Percentiles rank a stretch among this genome's conserved stretches.
Conservation (phyloP, 2,888 invertebrate species). For the Esperia sulphurella region DNA sequence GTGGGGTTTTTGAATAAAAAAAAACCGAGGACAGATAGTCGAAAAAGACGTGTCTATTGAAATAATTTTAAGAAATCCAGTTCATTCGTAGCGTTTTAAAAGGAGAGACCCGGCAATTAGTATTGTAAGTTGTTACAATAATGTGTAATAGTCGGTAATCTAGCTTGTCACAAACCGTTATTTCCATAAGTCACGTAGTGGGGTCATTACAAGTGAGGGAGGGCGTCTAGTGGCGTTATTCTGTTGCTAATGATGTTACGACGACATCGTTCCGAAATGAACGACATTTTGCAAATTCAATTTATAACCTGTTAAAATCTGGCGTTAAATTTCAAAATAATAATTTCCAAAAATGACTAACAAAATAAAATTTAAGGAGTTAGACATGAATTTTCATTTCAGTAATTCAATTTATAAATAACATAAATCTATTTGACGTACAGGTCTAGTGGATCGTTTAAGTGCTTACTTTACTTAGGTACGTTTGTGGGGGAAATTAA, state of each 20-base stretch:
- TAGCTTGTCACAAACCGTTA: slow-evolving; percentile 35
- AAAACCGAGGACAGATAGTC: no score
- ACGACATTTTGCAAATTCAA: neutral
- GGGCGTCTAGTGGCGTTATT: slow-evolving; percentile 18
- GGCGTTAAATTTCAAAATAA: neutral
- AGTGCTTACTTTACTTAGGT: no score
- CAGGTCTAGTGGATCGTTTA: no score
- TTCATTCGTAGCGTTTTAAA: no score
- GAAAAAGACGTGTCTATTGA: no score
- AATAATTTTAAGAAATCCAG: neutral
- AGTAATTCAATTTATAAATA: no score
- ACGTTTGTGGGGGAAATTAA: no score
- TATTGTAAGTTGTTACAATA: slow-evolving; percentile 22
- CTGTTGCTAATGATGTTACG: slow-evolving; percentile 9
- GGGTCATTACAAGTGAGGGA: slow-evolving; percentile 28
- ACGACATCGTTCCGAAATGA: neutral
- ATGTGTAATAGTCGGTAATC: slow-evolving; percentile 30
- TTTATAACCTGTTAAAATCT: neutral
- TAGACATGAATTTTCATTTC: no score
- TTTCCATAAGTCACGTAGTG: slow-evolving; percentile 45
- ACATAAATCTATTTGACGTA: no score
- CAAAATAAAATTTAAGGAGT: no score
- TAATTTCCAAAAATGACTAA: neutral
- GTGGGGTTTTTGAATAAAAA: no score
- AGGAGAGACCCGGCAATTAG: slow-evolving; percentile 24